Percentiles rank a stretch among this genome's conserved stretches.
Conservation (phyloP, 2,797 vertebrate species). For the Zenarchopterus dispar region DNA sequence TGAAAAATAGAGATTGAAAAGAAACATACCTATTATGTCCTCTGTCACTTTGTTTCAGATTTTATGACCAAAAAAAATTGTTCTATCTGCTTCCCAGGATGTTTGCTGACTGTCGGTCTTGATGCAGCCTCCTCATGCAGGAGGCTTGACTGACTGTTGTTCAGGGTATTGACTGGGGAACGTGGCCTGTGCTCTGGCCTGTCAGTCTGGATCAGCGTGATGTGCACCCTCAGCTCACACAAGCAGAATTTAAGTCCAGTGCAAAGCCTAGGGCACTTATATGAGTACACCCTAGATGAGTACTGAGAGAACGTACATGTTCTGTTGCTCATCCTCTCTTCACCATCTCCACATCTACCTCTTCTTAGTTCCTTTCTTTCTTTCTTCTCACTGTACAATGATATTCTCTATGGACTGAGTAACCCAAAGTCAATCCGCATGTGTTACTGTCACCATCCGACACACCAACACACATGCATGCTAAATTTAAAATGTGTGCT, state of each 20-base stretch:
- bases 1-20: slow-evolving; percentile 1
- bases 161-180: slow-evolving; percentile 45
- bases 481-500: not conserved
- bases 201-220: slow-evolving; percentile 67
- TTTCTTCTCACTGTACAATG: not conserved
- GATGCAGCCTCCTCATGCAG: slow-evolving; percentile 15
- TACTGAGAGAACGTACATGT: slow-evolving; percentile 40
- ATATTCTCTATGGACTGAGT: not conserved
- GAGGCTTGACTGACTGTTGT: slow-evolving; percentile 52
- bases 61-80: not conserved
- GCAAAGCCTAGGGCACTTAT: slow-evolving; percentile 48
- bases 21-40: not conserved
- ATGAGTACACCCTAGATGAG: slow-evolving; percentile 14
- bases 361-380: not conserved
- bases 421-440: not conserved
- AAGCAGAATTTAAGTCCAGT: slow-evolving; percentile 65
- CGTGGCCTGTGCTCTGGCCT: slow-evolving; percentile 53
- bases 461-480: not conserved
- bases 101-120: slow-evolving; percentile 23
- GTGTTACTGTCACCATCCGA: not conserved
- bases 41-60: slow-evolving; percentile 4
- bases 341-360: slow-evolving; percentile 12
- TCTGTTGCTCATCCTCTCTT: slow-evolving; percentile 30
- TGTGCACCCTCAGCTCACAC: slow-evolving; percentile 44
- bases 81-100: not conserved